Conservation (phyloP, 2,888 invertebrate species). For the Ctenicera cuprea region DNA sequence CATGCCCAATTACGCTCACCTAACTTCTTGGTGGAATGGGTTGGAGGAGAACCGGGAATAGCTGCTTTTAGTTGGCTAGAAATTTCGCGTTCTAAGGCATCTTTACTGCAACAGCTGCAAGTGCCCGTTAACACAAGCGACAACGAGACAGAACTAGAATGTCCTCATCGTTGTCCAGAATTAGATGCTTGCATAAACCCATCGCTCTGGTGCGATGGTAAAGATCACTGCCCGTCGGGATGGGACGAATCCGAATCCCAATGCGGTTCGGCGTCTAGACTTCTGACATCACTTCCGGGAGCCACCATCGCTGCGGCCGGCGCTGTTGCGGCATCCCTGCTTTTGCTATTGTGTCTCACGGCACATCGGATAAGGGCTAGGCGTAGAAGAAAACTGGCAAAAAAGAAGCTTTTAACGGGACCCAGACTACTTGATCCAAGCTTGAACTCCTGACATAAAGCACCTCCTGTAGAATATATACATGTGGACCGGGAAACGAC, state of each 20-base stretch:
- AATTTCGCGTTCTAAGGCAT: conserved; percentile 79
- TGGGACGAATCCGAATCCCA: conserved; percentile 83
- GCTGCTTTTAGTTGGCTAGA: conserved; percentile 89
- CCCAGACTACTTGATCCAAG: conserved; percentile 81
- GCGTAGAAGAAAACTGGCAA: conserved; percentile 73
- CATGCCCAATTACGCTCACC: conserved; percentile 73
- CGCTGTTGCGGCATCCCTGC: conserved; percentile 75
- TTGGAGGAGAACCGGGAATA: conserved; percentile 82
- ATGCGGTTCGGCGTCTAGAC: conserved; percentile 77
- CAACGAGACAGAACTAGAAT: conserved; percentile 76
- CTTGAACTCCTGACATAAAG: conserved; percentile 89
- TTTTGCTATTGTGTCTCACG: conserved; percentile 77
- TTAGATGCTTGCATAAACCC: conserved; percentile 86
- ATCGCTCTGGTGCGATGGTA: conserved; percentile 85
- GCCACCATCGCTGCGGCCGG: conserved; percentile 77
- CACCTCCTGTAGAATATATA: conserved; percentile 94
- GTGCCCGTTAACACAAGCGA: conserved; percentile 74
- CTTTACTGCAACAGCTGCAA: conserved; percentile 77
- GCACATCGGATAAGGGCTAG: conserved; percentile 76
- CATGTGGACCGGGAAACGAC: conserved; percentile 95
- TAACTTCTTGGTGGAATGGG: conserved; percentile 81
- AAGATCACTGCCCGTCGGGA: conserved; percentile 79
- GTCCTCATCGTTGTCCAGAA: conserved; percentile 81
- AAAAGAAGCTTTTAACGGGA: conserved; percentile 73
- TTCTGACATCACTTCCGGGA: conserved; percentile 74